phyloP scores from a whole-genome alignment of 2,888 invertebrate genomes.

The Blastobasis adustella region DNA sequence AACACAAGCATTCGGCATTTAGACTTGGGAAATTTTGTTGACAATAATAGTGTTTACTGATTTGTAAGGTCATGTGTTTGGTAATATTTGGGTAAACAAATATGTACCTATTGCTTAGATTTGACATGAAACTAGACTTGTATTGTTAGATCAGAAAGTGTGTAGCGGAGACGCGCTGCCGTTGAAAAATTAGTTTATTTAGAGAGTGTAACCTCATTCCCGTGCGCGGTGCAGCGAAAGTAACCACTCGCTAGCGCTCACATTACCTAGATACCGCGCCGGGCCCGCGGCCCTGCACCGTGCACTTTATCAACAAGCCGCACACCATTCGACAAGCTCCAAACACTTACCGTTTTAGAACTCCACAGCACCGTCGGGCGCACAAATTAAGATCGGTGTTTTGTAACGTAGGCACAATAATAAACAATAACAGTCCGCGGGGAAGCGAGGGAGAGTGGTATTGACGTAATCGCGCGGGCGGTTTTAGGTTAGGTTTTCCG shows the following conservation, averaged over 20 bases:
- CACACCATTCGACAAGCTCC: conserved; percentile 21
- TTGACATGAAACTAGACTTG: too few species aligned
- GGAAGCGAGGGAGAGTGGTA: conserved; percentile 27
- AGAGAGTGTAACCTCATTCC: conserved; percentile 58
- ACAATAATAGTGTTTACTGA: too few species aligned
- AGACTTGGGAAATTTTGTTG: too few species aligned
- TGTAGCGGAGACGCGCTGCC: conserved; percentile 27
- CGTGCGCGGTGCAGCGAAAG: conserved; percentile 48
- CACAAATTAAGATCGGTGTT: conserved; percentile 30
- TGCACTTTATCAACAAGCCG: conserved; percentile 9
- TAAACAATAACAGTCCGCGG: conserved; percentile 44
- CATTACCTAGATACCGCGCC: conserved; percentile 36
- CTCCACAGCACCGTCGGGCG: conserved; percentile 27
- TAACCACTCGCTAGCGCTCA: conserved; percentile 37
- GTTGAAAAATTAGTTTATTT: conserved; percentile 56
- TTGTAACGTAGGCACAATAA: conserved; percentile 21
- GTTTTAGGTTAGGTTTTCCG: conserved; percentile 32
- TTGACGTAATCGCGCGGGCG: conserved; percentile 38
- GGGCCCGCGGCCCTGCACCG: conserved; percentile 21
- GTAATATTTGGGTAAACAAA: too few species aligned
- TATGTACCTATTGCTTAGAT: too few species aligned
- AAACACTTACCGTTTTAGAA: conserved; percentile 48
- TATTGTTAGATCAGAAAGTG: background rate
- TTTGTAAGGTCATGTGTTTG: too few species aligned
- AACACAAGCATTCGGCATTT: too few species aligned